Percentiles rank a stretch among this genome's conserved stretches.
Conservation (phyloP, 2,797 vertebrate genomes). For the Euthynnus affinis region DNA sequence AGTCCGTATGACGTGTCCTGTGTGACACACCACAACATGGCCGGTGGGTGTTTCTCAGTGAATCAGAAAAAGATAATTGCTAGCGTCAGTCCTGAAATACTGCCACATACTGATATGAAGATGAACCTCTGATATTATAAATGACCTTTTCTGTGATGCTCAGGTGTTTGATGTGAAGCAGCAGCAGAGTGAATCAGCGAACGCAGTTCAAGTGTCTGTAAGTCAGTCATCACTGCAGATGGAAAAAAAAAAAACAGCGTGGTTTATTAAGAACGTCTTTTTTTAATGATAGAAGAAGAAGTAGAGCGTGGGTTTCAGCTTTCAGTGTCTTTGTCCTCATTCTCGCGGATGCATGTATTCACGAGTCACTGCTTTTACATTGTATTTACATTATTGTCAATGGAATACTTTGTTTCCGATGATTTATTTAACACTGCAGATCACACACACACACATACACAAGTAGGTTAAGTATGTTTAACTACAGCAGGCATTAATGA, state of each 20-base stretch:
- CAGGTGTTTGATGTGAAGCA: neutral
- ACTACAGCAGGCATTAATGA: slow-evolving; percentile 14
- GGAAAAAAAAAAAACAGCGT: neutral
- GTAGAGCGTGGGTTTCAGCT: neutral
- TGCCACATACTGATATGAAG: neutral
- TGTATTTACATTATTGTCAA: slow-evolving; percentile 24
- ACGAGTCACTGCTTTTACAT: neutral
- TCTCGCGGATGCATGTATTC: neutral
- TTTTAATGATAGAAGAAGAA: slow-evolving; percentile 6
- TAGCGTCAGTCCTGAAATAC: neutral
- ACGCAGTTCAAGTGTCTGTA: neutral
- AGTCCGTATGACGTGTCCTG: too few relatives aligned
- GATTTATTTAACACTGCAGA: slow-evolving; percentile 30
- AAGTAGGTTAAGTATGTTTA: neutral
- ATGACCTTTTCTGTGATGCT: neutral
- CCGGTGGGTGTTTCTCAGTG: too few relatives aligned
- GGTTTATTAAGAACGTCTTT: neutral
- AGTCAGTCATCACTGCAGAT: neutral
- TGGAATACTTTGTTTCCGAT: slow-evolving; percentile 24
- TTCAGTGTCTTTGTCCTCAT: slow-evolving; percentile 3
- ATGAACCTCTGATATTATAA: neutral
- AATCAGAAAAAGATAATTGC: neutral
- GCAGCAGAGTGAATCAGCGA: neutral
- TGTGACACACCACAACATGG: neutral
- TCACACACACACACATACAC: neutral